Evolutionary conservation across 2,113 vertebrate genomes (phyloP), one percentile per base, ranked within the genome.

Genomic region (Datnioides undecimradiatus): DNA sequence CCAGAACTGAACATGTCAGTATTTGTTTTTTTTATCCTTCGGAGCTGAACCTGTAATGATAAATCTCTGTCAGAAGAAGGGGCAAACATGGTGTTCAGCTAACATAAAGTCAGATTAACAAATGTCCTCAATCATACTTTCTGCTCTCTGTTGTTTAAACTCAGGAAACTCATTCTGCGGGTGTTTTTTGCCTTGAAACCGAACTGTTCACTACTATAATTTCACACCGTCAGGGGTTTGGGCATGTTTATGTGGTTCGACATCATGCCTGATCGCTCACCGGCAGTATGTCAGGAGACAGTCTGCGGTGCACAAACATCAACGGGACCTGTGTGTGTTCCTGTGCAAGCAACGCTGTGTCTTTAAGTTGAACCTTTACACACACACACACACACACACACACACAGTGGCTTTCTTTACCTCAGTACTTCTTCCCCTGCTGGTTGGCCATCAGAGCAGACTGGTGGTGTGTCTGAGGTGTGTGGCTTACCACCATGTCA

Each of bases 401-500:
- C 57, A 82, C 64, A 82, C 51, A 36, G 79, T 59, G 75, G 82
- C 73, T 71, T 48, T 27, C 73, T 75, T 81, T 54, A 83, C 87
- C 82, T 82, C 82, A 48, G 52, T 41, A 4, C 75, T 64, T 79
- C 58, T 72, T 73, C 63, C 73, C 76, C 60, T 34, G 66, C 77
- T 80, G 80, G 78, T 84, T 48, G 84, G 81, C 83, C 87, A 66
- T 92, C 78, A 78, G 80, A 82, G 90, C 75, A 43, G 74, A 3
- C 84, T 79, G 86, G 85, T 70, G 91, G 88, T 88, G 84, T 45
- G 79, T 87, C 79, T 89, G 91, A 89, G 91, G 91, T 87, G 78
- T 91, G 92, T 88, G 93, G 92, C 73, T 92, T 69, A 93, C 93
- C 91, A 76, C 88, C 25, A 52, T 82, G 87, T 88, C 76, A 80